Evolutionary conservation across 2,797 vertebrate species (phyloP).

Genomic region (Pogoniulus pusillus): DNA sequence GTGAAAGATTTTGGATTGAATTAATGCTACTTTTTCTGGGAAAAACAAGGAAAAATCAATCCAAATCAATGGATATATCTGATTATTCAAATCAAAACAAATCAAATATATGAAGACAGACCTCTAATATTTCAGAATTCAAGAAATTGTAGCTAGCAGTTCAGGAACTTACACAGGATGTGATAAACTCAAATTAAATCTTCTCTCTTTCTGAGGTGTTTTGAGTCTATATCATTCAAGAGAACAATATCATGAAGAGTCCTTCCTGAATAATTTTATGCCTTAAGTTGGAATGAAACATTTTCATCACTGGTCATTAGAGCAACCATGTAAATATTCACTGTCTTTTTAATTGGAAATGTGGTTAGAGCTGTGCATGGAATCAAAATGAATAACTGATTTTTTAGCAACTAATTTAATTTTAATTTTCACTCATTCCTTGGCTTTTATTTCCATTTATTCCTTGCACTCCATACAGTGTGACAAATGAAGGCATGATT

Average conservation of each 20-base stretch:
- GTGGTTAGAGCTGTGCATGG: neutral
- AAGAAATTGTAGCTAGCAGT: neutral
- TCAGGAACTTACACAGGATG: neutral
- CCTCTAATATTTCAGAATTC: neutral
- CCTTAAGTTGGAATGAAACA: neutral
- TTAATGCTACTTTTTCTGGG: neutral
- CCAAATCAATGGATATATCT: rapidly evolving
- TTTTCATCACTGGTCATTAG: neutral
- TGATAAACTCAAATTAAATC: neutral
- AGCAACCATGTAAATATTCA: neutral
- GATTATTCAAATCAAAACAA: neutral
- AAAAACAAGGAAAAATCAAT: neutral
- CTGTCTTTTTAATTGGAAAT: neutral
- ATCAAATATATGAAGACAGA: neutral
- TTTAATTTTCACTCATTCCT: neutral
- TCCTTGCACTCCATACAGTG: neutral
- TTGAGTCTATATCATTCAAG: neutral
- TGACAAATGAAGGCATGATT: neutral
- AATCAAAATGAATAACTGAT: neutral
- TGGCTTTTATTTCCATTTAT: neutral
- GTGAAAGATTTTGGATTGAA: neutral
- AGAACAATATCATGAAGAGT: neutral
- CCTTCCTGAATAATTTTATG: neutral
- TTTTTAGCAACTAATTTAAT: neutral
- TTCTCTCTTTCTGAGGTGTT: neutral